These are phyloP conservation scores for Nebria salina DNA, from an alignment of 2,888 invertebrate genomes.

Conservation along the genomic window DNA sequence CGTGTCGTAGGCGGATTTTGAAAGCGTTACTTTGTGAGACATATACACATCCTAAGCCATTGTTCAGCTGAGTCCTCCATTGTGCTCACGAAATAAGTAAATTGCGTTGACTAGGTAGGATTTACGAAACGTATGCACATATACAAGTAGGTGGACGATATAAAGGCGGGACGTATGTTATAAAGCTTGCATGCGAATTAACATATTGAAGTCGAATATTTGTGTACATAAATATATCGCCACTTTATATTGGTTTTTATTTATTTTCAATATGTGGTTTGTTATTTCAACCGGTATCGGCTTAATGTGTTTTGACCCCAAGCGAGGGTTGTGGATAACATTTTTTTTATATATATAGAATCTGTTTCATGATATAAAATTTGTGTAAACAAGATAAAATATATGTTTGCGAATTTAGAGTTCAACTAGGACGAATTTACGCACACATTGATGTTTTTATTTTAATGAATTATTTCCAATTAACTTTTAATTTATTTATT, in stretches of 20 bases:
- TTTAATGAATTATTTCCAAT: too few relatives aligned
- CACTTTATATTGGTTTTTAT: not conserved
- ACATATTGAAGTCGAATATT: not conserved
- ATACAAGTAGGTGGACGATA: conserved; percentile 38
- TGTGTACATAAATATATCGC: not conserved
- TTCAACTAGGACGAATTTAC: too few relatives aligned
- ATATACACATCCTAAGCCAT: conserved; percentile 13
- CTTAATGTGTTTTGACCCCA: not conserved
- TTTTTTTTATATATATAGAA: too few relatives aligned
- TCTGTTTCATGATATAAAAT: too few relatives aligned
- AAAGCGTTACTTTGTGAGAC: conserved; percentile 24
- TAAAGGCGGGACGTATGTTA: not conserved
- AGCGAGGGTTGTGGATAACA: not conserved
- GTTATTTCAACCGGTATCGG: not conserved
- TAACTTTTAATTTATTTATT: too few relatives aligned
- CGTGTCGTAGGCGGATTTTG: conserved; percentile 19
- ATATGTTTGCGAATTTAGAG: too few relatives aligned
- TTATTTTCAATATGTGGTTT: not conserved
- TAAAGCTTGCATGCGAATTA: conserved; percentile 37
- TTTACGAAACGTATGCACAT: conserved; percentile 42
- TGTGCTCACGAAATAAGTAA: conserved; percentile 31
- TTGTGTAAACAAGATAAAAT: too few relatives aligned
- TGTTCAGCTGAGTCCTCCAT: conserved; percentile 23
- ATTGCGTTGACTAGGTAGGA: conserved; percentile 34
- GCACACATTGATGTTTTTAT: too few relatives aligned